Evolutionary conservation across 2,113 vertebrate species (phyloP).

Genomic region (Nycticryphes semicollaris): DNA sequence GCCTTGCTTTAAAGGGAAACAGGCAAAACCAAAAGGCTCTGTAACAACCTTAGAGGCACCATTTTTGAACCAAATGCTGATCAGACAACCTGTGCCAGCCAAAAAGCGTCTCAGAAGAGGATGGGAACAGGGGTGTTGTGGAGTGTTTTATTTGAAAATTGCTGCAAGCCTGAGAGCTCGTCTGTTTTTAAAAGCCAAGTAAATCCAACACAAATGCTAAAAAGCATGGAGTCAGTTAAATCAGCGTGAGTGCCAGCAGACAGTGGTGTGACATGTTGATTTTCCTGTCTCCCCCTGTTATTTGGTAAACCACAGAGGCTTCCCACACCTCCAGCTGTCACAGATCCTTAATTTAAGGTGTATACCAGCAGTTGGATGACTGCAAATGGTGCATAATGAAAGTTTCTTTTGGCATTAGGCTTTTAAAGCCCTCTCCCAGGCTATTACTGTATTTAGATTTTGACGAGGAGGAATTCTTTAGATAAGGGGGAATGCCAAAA

Average conservation of each 20-base stretch:
- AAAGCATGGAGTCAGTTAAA: neutral
- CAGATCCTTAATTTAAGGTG: neutral
- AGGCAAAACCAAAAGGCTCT: neutral
- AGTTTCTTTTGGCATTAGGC: neutral
- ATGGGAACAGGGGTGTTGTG: neutral
- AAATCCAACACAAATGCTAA: neutral
- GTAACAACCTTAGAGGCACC: neutral
- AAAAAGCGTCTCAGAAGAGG: neutral
- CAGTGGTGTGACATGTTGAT: constrained; percentile 31
- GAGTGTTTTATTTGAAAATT: neutral
- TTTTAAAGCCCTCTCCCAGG: neutral
- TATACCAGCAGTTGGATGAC: neutral
- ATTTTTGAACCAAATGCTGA: neutral
- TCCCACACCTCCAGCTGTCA: constrained; percentile 39
- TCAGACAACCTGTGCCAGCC: neutral
- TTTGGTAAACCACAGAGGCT: neutral
- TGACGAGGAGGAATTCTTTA: neutral
- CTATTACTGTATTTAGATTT: neutral
- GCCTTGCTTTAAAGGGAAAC: neutral
- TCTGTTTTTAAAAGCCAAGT: neutral
- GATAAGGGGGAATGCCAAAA: neutral
- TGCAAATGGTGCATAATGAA: neutral
- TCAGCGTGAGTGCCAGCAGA: neutral
- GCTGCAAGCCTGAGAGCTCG: neutral
- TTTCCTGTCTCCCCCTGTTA: constrained; percentile 30